Evolutionary conservation across 2,888 invertebrate genomes (phyloP).

Genomic region (Drosophila nigricruria): DNA sequence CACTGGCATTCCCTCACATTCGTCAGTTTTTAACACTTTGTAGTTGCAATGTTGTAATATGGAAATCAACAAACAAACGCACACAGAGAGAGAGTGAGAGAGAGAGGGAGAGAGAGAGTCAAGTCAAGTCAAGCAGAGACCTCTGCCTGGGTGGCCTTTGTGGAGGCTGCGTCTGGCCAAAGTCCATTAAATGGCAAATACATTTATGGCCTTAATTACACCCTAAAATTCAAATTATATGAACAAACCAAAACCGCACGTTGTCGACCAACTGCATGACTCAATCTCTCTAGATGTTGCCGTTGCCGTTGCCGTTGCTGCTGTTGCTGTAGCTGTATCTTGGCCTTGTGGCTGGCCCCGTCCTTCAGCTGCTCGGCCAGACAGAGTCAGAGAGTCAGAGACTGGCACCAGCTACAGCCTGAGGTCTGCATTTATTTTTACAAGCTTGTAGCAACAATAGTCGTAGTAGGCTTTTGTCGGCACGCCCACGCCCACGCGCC

Average conservation of each 20-base stretch:
- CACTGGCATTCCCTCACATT: conserved; percentile 38
- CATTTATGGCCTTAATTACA: conserved; percentile 84
- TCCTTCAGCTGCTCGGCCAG: conserved; percentile 52
- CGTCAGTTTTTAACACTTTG: conserved; percentile 72
- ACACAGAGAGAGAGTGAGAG: background rate
- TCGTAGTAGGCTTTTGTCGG: conserved; percentile 78
- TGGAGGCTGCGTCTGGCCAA: conserved; percentile 45
- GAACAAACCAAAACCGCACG: conserved; percentile 81
- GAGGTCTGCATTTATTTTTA: conserved; percentile 76
- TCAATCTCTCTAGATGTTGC: conserved; percentile 54
- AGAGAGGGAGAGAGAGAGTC: background rate
- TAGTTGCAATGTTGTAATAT: conserved; percentile 28
- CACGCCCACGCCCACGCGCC: conserved; percentile 71
- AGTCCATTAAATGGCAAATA: conserved; percentile 78
- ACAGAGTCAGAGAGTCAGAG: conserved; percentile 20
- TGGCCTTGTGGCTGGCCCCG: conserved; percentile 63
- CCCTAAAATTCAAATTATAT: conserved; percentile 84
- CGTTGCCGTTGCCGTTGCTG: conserved; percentile 9
- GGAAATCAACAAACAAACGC: conserved; percentile 30
- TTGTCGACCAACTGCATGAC: conserved; percentile 74
- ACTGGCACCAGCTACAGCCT: conserved; percentile 25
- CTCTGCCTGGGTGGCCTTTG: conserved; percentile 56
- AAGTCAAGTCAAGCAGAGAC: conserved; percentile 14
- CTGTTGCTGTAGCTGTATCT: conserved; percentile 31
- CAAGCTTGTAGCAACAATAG: conserved; percentile 80